Percentiles rank a stretch among this genome's conserved stretches.
Conservation (phyloP, 2,888 invertebrate genomes). For the Penaeus monodon region DNA sequence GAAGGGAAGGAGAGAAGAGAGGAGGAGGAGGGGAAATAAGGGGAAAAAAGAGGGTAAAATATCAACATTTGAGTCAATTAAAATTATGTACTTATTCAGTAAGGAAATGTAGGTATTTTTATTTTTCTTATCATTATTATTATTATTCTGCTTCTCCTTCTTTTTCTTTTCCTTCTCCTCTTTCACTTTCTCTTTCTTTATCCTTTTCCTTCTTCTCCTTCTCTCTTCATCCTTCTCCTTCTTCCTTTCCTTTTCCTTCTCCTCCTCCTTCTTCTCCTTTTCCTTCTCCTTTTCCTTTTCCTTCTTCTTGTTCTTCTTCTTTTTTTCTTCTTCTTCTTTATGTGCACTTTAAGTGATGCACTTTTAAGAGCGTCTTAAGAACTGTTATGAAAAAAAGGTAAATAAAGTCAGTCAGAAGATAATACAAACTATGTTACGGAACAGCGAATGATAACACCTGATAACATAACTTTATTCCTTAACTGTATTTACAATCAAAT, state of each 20-base stretch:
- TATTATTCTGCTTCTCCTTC: neutral
- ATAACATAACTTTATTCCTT: no score
- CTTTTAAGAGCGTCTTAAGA: no score
- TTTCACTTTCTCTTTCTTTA: neutral
- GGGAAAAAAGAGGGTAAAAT: neutral
- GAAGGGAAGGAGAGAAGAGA: no score
- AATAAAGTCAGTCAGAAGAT: no score
- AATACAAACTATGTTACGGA: no score
- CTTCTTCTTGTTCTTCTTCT: neutral
- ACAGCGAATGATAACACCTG: no score
- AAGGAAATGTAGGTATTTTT: neutral
- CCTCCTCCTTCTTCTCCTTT: slow-evolving; percentile 29
- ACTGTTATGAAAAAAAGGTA: no score
- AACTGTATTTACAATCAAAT: no score
- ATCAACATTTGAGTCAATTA: neutral
- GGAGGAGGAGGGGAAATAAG: neutral
- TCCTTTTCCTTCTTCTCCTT: neutral
- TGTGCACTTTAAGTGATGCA: no score
- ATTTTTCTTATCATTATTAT: no score
- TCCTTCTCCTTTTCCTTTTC: neutral
- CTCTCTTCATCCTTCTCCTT: neutral
- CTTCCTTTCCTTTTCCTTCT: neutral
- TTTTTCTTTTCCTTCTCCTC: slow-evolving; percentile 10
- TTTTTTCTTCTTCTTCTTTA: neutral
- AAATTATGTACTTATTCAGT: no score